Base-by-base conservation (phyloP, 2,113 vertebrate genomes). In the Saguinus imperator region DNA sequence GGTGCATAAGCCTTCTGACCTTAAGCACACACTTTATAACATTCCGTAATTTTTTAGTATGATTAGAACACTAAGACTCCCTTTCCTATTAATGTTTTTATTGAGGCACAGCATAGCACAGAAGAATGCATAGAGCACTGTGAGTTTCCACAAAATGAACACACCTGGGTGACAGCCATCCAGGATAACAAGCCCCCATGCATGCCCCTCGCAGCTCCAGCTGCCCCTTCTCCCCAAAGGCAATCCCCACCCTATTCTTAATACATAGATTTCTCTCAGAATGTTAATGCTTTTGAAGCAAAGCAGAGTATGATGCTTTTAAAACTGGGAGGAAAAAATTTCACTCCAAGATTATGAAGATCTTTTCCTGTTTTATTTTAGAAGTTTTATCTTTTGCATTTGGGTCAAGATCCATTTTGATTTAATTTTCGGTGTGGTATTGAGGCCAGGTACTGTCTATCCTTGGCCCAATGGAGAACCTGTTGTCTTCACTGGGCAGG, bases 221-320 rank as follows among this genome's bases (percentile, higher is more conserved):
- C 20, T 6, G 57, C 23, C 81, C 11, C 40, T 52, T 45, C 40
- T 43, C 21, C 35, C 16, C n/a, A 32, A 1, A 73, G 32, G 37
- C 66, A 72, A 76, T 52, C 12, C 77, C 27, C 27, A 43, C 2
- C n/a, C 61, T 18, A 52, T 7, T 61, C 70, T 40, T 93, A 35
- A 29, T 40, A 45, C 25, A 73, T 5, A 77, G 25, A 8, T 40
- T 57, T 96, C 83, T 55, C 76, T 86, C 73, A 86, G 82, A 94
- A 29, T 98, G 98, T 98, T 98, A 98, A 98, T 98, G 98, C 98
- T 98, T 98, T 98, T 98, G 98, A 99, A 98, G 98, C 98, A 98
- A 99, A 98, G 98, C 98, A 98, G 98, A 98, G 97, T 98, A 98
- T 98, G 98, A 96, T 98, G 98, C 98, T 32, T 98, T 99, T 98